Evolutionary conservation across 1,140 invertebrate species (phyloP), one percentile per base, ranked within the genome.

Genomic region (Bathynomus jamesi): DNA sequence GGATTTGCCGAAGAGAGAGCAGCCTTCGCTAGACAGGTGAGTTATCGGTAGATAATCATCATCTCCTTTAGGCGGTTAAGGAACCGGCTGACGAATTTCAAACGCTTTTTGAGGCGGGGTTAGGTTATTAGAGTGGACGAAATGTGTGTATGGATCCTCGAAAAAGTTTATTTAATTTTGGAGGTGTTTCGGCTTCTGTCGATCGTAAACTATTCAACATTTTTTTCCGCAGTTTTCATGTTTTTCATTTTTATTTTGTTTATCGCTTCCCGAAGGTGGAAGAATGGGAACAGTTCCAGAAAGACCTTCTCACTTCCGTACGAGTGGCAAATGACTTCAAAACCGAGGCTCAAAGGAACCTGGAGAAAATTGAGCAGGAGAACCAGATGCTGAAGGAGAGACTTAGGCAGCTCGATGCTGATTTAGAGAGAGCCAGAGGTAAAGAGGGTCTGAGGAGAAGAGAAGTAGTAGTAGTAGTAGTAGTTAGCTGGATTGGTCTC

Each of bases 261-360:
- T 61, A n/a, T n/a, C n/a, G n/a, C n/a, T n/a, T n/a, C n/a, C n/a
- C n/a, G n/a, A 21, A 89, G 85, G 88, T 87, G 75, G 86, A 89
- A 13, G 94, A 96, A 82, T 97, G 94, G 95, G 88, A 91, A 78
- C 92, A 95, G 81, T 96, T 96, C 84, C 93, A 96, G 81, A 89
- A 89, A 70, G 95, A 98, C 83, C 84, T 98, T 0, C 83, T 96
- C 29, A 93, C 93, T 83, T 94, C 94, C 0, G 95, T 98, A 0
- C 86, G 94, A 24, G 94, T 97, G 8, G 94, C 95, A 11, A 96
- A 96, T 82, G 93, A 96, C 81, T 95, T 96, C 82, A 94, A 76
- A 64, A 92, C 90, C 27, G 91, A 93, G 81, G 90, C 91, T 0
- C 90, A 92, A 64, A 79, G 88, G 67, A 91, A 94, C 78, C 84